Evolutionary conservation across 2,113 vertebrate species (phyloP), one percentile per base, ranked within the genome.

Genomic region (Lates calcarifer): DNA sequence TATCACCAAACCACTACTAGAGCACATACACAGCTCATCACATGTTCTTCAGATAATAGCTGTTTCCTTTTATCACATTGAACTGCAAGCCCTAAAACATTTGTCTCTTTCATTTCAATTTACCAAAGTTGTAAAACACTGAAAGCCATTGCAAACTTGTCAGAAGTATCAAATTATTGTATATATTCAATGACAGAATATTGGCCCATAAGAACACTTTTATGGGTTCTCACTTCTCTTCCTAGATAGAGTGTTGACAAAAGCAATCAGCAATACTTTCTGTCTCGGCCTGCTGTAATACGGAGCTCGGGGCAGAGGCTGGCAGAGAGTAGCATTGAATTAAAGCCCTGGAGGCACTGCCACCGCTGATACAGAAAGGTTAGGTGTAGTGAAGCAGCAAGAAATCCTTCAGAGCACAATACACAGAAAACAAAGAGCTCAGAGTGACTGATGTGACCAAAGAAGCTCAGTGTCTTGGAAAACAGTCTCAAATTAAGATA

Each of bases 401-500:
- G 37, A 68, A 67, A 87, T 79, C 74, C 29, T 62, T 74, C 74
- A 73, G 24, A 81, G 84, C 24, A 67, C 65, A 84, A 76, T 18
- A 20, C 51, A 66, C 5, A 77, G 41, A 79, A 87, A 83, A 72
- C 66, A 62, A 65, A 17, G 33, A 67, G 41, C 61, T 66, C 33
- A 35, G 49, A 31, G 60, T 70, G 53, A 85, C 74, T 61, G 41
- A 70, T 62, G 45, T 37, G 79, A 87, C 70, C 60, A 77, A 75
- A 77, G 61, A 67, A 2, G 55, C 28, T 47, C 1, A 22, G 39
- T 39, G 53, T 45, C 49, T 80, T 55, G 45, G 75, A 77, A 72
- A 64, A 79, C 14, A 66, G 43, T 67, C 41, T 73, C 67, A 87
- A 83, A 84, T 84, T 70, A 73, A 87, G 83, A 90, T 26, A 82